phyloP scores from a whole-genome alignment of 2,888 invertebrate species.

The Pycnomerus fuliginosus region DNA sequence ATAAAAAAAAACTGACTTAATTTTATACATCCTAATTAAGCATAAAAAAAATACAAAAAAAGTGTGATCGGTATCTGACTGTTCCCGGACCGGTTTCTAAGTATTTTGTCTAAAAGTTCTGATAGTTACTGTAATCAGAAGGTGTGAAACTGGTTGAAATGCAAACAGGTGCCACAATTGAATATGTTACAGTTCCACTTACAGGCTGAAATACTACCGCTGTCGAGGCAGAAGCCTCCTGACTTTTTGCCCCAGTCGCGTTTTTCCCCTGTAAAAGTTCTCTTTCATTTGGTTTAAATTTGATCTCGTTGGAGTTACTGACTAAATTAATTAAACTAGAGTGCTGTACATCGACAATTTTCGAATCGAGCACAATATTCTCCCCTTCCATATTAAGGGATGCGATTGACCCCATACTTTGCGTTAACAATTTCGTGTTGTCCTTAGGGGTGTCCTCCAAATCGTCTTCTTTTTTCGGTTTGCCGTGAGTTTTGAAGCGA shows the following conservation, averaged over 20 bases:
- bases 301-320: slow-evolving; percentile 11
- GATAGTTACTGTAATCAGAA: slow-evolving; percentile 29
- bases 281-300: slow-evolving; percentile 14
- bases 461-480: slow-evolving; percentile 29
- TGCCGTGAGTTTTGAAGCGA: slow-evolving; percentile 48
- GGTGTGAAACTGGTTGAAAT: slow-evolving; percentile 17
- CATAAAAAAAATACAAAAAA: no score
- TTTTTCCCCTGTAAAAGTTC: slow-evolving; percentile 13
- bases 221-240: slow-evolving; percentile 5
- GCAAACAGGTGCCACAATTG: slow-evolving; percentile 13
- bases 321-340: slow-evolving; percentile 32
- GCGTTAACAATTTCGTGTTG: slow-evolving; percentile 22
- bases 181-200: slow-evolving; percentile 12
- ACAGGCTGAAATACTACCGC: slow-evolving; percentile 5
- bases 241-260: slow-evolving; percentile 20
- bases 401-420: slow-evolving; percentile 41
- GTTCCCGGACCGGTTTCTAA: no score
- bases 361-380: slow-evolving; percentile 41
- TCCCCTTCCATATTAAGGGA: slow-evolving; percentile 38
- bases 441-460: slow-evolving; percentile 20
- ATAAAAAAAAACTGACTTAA: no score
- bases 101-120: no score
- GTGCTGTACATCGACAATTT: slow-evolving; percentile 40
- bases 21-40: no score
- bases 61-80: no score